A percentile compares a stretch with the other conserved stretches of the same genome.
Conservation (phyloP, 2,888 invertebrate genomes). For the Sphinx pinastri region DNA sequence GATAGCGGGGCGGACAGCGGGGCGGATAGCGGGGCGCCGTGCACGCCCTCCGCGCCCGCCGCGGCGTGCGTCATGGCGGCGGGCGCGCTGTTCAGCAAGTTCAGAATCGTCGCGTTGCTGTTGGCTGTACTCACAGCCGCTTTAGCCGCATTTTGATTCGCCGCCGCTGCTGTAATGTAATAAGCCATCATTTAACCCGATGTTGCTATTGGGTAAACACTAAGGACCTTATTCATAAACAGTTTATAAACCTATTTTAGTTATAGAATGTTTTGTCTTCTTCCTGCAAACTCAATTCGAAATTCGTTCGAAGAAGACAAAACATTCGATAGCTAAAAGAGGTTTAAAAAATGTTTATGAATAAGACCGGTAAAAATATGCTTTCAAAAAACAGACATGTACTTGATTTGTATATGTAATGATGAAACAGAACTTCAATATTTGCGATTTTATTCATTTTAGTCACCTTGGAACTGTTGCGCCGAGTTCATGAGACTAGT, state of each 20-base stretch:
- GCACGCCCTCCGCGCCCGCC: constrained; percentile 43
- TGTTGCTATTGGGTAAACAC: too few species aligned
- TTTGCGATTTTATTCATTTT: neutral
- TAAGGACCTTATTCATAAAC: too few species aligned
- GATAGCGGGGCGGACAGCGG: neutral
- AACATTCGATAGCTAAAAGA: too few species aligned
- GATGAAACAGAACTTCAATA: too few species aligned
- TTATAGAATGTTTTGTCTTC: too few species aligned
- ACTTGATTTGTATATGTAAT: too few species aligned
- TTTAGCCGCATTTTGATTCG: constrained; percentile 76
- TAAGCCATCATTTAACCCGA: neutral
- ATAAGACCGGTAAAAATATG: too few species aligned
- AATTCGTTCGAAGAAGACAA: too few species aligned
- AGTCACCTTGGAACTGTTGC: constrained; percentile 88
- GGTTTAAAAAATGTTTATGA: too few species aligned
- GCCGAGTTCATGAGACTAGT: constrained; percentile 92
- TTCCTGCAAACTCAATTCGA: too few species aligned
- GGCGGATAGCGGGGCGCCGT: constrained; percentile 37
- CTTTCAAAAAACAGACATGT: too few species aligned
- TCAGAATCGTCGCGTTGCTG: constrained; percentile 90
- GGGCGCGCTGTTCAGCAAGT: constrained; percentile 90
- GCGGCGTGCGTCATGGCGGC: constrained; percentile 79
- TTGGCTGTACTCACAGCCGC: constrained; percentile 77
- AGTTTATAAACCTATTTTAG: too few species aligned
- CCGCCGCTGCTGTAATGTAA: constrained; percentile 51